Base-by-base conservation (phyloP, 2,888 invertebrate genomes). In the Ceramica pisi region DNA sequence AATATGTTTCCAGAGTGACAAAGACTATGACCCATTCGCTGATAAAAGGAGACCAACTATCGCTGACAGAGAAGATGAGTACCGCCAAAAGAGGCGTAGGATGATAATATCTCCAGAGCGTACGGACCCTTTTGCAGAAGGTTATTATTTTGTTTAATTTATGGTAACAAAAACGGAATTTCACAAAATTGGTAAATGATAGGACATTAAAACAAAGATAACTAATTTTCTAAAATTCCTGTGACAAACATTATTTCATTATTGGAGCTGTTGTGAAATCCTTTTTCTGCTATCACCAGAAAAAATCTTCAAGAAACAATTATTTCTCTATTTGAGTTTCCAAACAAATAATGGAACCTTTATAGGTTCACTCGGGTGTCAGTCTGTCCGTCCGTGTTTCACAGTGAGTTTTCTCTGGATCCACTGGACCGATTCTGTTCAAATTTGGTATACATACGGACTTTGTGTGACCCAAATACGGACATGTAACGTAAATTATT, bases 91-190 rank as follows among this genome's bases (percentile, higher is more conserved):
- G 87, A 97, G 99, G 85, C 97, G 99, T 75, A 97, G 98, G 93
- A 98, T 98, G 97, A 98, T 98, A 80, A 99, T 99, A 89, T 99
- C 99, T 7, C 99, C 99, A 1, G 99, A 99, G 90, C 97, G 99
- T 88, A 97, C 98, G 84, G 99, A 99, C 97, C 99, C 99, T 48
- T 99, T 99, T 97, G 99, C 99, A 90, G 99, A 99, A 97, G 99
- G 99, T 99, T 97, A 96, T 97, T 97, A 77, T 65, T 66, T 55
- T n/a, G 2, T 57, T 50, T 50, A 12, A 41, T 56, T 26, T 41
- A 16, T 31, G 31, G 31, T 23, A 50, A 57, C 23, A 12, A 0
- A 31, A 31, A 31, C 31, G 5, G 19, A n/a, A 1, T 62, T 31
- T 31, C 21, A 31, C 12, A 21, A 12, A 35, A 21, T 12, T 31